Percentiles rank a stretch among this genome's conserved stretches.
These are phyloP conservation scores for Azorinus chamasolen DNA, from an alignment of 2,888 invertebrate genomes.

Conservation along the genomic window DNA sequence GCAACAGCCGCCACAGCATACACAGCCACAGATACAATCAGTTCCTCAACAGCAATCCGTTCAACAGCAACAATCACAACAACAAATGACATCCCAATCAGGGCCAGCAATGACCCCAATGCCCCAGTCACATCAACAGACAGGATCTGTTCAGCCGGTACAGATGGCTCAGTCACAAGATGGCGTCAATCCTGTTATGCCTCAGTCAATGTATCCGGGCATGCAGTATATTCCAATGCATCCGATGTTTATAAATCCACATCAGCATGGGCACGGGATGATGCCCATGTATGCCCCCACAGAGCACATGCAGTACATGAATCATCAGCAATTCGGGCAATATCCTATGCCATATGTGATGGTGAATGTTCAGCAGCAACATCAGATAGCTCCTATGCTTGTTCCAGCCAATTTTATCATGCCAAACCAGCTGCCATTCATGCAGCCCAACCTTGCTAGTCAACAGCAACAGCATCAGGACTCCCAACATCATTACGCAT, in stretches of 20 bases:
- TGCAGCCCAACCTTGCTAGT: constrained; percentile 12
- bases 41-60: constrained; percentile 7
- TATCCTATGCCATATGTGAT: constrained; percentile 59
- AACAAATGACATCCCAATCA: neutral
- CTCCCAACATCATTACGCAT: constrained; percentile 13
- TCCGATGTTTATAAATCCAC: constrained; percentile 57
- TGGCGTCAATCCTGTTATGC: neutral
- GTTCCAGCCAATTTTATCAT: constrained; percentile 57
- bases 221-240: constrained; percentile 56
- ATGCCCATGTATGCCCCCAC: constrained; percentile 61
- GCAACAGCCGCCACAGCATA: constrained; percentile 13
- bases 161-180: constrained; percentile 29
- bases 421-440: constrained; percentile 38
- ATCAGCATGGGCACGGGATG: constrained; percentile 61
- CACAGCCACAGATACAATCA: constrained; percentile 23
- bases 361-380: constrained; percentile 62
- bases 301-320: constrained; percentile 20
- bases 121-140: neutral
- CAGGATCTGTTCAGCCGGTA: constrained; percentile 28
- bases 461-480: constrained; percentile 48
- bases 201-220: constrained; percentile 21
- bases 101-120: neutral
- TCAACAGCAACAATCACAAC: neutral
- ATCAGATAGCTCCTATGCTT: constrained; percentile 57
- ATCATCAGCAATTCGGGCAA: constrained; percentile 24